Percentiles rank a stretch among this genome's conserved stretches.
phyloP scores from a whole-genome alignment of 2,888 invertebrate species.

The Drosophila borborema region DNA sequence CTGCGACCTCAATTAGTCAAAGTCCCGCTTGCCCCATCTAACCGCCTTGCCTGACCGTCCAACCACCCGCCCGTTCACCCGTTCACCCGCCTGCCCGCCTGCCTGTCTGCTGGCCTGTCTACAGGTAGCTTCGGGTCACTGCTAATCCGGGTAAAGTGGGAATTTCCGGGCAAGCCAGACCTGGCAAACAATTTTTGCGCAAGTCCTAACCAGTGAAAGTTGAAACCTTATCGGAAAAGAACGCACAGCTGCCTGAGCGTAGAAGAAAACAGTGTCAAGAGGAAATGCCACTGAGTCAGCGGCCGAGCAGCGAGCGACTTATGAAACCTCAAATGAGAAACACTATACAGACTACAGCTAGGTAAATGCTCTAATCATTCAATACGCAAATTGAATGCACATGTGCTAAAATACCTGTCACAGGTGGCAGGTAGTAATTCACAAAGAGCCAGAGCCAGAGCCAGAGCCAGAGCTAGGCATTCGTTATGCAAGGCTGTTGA shows the following conservation, averaged over 20 bases:
- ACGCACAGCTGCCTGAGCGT: slow-evolving; percentile 4
- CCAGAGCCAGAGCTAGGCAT: neutral
- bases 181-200: slow-evolving; percentile 26
- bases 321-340: neutral
- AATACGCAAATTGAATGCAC: neutral
- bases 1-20: slow-evolving; percentile 46
- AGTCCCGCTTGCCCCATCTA: neutral
- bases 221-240: slow-evolving; percentile 7
- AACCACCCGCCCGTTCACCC: neutral
- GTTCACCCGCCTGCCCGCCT: neutral
- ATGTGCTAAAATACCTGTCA: neutral
- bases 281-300: slow-evolving; percentile 64
- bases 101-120: neutral
- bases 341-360: neutral
- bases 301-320: neutral
- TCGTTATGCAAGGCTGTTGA: slow-evolving; percentile 37
- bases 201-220: slow-evolving; percentile 20
- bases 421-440: neutral
- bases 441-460: neutral
- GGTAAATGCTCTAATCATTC: slow-evolving; percentile 6
- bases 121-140: neutral
- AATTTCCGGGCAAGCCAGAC: slow-evolving; percentile 14
- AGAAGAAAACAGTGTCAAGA: slow-evolving; percentile 67
- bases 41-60: neutral
- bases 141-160: slow-evolving; percentile 1